Conservation (phyloP, 1,140 invertebrate genomes). For the Apis dorsata region DNA sequence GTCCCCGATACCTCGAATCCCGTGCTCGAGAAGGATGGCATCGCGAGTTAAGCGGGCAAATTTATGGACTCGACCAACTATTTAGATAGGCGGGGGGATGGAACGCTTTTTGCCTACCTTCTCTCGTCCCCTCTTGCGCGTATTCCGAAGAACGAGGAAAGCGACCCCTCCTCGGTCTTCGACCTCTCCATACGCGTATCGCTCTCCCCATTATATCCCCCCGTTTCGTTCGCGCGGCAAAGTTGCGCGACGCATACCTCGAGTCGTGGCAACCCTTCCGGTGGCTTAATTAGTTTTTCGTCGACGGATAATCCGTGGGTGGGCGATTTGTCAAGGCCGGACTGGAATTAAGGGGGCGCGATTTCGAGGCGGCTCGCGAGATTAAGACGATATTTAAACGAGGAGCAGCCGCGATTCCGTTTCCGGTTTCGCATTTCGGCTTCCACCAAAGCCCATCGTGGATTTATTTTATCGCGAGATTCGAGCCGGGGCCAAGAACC, state of each 20-base stretch:
- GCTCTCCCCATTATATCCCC: neutral
- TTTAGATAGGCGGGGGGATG: conserved; percentile 54
- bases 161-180: too few species aligned
- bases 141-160: neutral
- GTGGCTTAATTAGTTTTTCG: conserved; percentile 56
- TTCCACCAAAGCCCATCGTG: conserved; percentile 39
- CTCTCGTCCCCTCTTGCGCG: neutral
- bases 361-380: conserved; percentile 47
- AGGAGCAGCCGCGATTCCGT: conserved; percentile 32
- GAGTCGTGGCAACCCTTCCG: neutral
- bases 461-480: conserved; percentile 55
- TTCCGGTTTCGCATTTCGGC: conserved; percentile 42
- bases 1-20: too few species aligned
- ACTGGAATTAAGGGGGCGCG: conserved; percentile 37
- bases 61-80: conserved; percentile 54
- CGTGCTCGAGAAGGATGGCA: neutral
- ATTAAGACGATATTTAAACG: conserved; percentile 69
- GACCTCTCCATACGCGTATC: too few species aligned
- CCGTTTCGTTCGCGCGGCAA: neutral
- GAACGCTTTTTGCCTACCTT: conserved; percentile 46
- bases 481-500: conserved; percentile 49
- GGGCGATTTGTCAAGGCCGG: conserved; percentile 49
- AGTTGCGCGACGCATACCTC: conserved; percentile 2
- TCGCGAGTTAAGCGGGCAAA: conserved; percentile 31
- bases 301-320: conserved; percentile 49